Evolutionary conservation across 2,113 vertebrate genomes (phyloP).

Genomic region (Naja naja): DNA sequence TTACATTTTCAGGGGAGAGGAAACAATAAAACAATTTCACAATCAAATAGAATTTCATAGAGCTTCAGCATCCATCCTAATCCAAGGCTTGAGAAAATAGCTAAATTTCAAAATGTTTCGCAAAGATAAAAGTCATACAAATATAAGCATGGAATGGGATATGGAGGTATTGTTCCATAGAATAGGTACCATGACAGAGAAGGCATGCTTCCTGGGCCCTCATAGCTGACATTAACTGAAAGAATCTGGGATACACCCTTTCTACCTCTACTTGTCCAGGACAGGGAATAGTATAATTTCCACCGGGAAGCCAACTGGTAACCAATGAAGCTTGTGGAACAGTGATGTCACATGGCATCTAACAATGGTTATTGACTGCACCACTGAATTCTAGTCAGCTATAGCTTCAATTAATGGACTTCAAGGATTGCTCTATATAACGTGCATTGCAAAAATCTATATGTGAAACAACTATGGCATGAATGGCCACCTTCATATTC

Average conservation of each 20-base stretch:
- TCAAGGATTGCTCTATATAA: too few species aligned
- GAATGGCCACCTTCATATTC: too few species aligned
- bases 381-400: not conserved
- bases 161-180: not conserved
- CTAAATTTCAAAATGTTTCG: not conserved
- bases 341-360: not conserved
- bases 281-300: not conserved
- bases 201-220: not conserved
- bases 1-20: not conserved
- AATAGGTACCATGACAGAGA: not conserved
- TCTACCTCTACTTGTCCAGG: not conserved
- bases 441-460: too few species aligned
- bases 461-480: too few species aligned
- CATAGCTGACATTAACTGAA: not conserved
- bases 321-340: not conserved
- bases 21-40: not conserved
- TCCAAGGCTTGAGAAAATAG: not conserved
- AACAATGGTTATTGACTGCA: not conserved
- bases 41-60: not conserved
- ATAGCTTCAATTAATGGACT: too few species aligned
- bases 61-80: not conserved
- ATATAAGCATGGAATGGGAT: not conserved
- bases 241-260: not conserved
- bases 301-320: not conserved
- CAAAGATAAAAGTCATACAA: not conserved